Evolutionary conservation across 2,797 vertebrate species (phyloP), one percentile per base, ranked within the genome.

Genomic region (Aulostomus chinensis): DNA sequence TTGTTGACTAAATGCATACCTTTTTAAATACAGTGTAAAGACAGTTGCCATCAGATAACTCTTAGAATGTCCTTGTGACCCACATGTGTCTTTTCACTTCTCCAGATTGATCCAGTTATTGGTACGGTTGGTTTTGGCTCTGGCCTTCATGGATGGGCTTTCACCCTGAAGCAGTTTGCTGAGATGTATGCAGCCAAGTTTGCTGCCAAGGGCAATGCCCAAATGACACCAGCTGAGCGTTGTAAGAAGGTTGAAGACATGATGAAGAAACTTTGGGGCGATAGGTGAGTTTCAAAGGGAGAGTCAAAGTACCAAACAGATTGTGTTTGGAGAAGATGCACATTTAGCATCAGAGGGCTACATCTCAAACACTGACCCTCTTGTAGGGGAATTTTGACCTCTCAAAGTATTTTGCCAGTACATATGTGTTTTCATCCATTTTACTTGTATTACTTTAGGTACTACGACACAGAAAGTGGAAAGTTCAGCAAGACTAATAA

Each of bases 191-290:
- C 94, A 35, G 89, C 93, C 31, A 98, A 97, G 83, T 97, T 97
- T 9, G 90, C 93, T 9, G 94, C 96, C 42, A 98, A 98, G 68
- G 95, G 94, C 0, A 94, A 96, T 8, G 72, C 90, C 25, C 87
- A 93, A 56, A 63, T 96, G 73, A 75, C 83, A 2, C 3, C 92
- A 0, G 72, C 33, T 0, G 96, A 97, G 54, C 89, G 88, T 26
- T 93, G 92, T 86, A 98, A 94, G 91, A 99, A 98, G 62, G 96
- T 99, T 2, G 97, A 98, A 43, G 96, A 97, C 66, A 96, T 99
- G 95, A 99, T 98, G 96, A 98, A 96, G 86, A 98, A 96, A 67
- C 88, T 99, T 54, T 98, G 96, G 97, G 96, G 97, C 46, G 94
- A 97, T 31, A 86, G 91, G 97, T 97, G 48, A 78, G 92, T 56